Conservation (phyloP, 1,140 invertebrate species). For the Ceratina japonica region DNA sequence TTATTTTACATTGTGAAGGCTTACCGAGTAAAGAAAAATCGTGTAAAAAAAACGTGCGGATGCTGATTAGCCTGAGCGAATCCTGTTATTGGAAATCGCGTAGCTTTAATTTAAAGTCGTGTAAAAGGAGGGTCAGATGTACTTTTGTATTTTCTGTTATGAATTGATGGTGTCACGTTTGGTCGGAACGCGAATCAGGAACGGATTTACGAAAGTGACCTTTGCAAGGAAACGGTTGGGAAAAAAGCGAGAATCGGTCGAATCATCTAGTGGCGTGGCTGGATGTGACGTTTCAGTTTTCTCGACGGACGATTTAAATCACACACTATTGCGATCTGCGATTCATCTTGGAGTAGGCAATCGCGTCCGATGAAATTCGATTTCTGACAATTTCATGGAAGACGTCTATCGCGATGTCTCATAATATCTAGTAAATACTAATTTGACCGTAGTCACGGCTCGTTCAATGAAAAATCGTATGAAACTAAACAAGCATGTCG, state of each 20-base stretch:
- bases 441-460: no score
- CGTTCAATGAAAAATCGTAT: no score
- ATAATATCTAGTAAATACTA: no score
- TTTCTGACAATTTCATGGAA: conserved; percentile 54
- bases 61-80: no score
- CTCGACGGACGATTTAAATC: conserved; percentile 22
- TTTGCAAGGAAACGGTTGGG: neutral
- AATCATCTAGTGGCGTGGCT: conserved; percentile 34
- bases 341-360: conserved; percentile 53
- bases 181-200: neutral
- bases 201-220: neutral
- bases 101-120: neutral
- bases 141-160: neutral
- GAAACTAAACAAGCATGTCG: no score
- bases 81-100: no score
- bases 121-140: neutral
- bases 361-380: conserved; percentile 57
- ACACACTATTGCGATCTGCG: conserved; percentile 7
- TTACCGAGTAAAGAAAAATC: neutral
- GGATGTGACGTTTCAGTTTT: conserved; percentile 53
- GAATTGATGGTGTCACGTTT: neutral
- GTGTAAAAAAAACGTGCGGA: neutral
- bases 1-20: rapidly evolving
- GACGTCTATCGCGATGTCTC: no score
- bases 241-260: neutral